Evolutionary conservation across 2,797 vertebrate species (phyloP), one percentile per base, ranked within the genome.

Genomic region (Alcedo quadribrachys): DNA sequence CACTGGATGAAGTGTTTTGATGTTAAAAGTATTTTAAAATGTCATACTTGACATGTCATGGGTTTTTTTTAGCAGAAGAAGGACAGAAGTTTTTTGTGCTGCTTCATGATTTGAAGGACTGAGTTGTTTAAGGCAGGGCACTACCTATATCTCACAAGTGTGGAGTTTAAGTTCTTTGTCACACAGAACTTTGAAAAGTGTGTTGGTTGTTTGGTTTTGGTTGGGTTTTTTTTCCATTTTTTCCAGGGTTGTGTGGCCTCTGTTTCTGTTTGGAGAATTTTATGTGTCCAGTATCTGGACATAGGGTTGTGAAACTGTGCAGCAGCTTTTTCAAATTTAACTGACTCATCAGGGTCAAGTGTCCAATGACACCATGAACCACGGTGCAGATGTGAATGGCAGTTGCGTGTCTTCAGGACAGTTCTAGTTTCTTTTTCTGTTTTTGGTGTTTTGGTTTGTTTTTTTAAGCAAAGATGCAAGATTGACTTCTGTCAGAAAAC

Each of bases 21-120:
- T 58, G 16, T 78, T 62, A 83, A 43, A 85, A 90, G 17, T 18
- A 13, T 28, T n/a, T 81, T 79, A 35, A 70, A 54, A 30, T 1
- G 3, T 75, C 6, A 12, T 40, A 43, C 2, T 0, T 53, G 54
- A 15, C 8, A 4, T 19, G 4, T 42, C 1, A 0, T 37, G 9
- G 22, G 22, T 89, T 53, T 79, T 25, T 67, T n/a, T 5, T 60
- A 19, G 53, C 67, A 33, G n/a, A 53, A 89, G 11, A 14, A 40
- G 42, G 15, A 25, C 9, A 43, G 22, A 58, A 18, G 11, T 37
- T 70, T 77, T 77, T 35, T 4, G 5, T 66, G 48, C 61, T 70
- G 3, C 58, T 74, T 70, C 5, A 12, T 1, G 0, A 8, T 28
- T 65, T 78, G 57, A 87, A 81, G 33, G 33, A 50, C 20, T 12